Conservation (phyloP, 2,113 vertebrate species). For the Nycticryphes semicollaris region DNA sequence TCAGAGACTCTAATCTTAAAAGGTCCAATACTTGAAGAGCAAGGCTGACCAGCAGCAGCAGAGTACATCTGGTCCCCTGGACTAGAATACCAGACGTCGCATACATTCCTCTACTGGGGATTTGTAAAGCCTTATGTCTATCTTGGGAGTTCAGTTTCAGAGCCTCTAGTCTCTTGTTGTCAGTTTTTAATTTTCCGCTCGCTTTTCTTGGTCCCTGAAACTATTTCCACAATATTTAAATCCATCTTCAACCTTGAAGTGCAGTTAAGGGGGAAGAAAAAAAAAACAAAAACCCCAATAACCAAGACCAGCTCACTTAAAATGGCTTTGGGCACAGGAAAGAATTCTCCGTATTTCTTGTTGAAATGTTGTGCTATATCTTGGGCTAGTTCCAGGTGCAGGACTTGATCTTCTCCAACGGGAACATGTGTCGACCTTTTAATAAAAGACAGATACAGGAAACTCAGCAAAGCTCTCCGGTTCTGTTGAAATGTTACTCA, state of each 20-base stretch:
- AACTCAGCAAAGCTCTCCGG: conserved; percentile 48
- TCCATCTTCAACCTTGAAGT: background rate
- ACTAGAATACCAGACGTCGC: background rate
- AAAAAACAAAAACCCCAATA: background rate
- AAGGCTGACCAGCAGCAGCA: background rate
- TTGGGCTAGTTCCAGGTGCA: conserved; percentile 93
- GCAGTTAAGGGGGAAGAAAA: background rate
- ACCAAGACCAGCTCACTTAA: conserved; percentile 77
- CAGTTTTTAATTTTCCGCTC: background rate
- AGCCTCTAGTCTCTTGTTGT: background rate
- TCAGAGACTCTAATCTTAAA: background rate
- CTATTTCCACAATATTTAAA: conserved; percentile 22
- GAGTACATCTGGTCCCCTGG: background rate
- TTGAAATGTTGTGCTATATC: conserved; percentile 91
- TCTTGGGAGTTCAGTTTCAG: conserved; percentile 3
- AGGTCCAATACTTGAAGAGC: background rate
- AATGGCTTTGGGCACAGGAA: conserved; percentile 86
- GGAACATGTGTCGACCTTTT: conserved; percentile 92
- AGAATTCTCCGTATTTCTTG: conserved; percentile 85
- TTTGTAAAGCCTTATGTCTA: background rate
- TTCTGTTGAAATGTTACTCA: conserved; percentile 29
- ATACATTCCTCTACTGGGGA: background rate
- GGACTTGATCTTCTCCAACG: conserved; percentile 94
- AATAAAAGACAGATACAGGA: conserved; percentile 73
- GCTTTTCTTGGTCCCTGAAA: background rate